A percentile compares a stretch with the other conserved stretches of the same genome.
phyloP scores from a whole-genome alignment of 2,113 vertebrate species.

The Oncorhynchus gorbuscha region DNA sequence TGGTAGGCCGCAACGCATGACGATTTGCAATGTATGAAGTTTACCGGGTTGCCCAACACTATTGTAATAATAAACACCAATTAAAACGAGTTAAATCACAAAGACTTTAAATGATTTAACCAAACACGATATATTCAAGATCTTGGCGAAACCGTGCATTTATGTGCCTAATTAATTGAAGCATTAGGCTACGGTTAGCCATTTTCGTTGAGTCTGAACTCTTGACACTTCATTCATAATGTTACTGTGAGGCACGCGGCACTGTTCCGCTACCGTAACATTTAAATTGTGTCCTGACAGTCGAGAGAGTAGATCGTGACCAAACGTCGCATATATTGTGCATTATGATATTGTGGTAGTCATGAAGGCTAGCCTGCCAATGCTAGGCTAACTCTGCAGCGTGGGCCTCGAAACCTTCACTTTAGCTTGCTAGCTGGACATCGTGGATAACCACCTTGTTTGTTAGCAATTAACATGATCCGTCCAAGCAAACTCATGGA shows the following conservation, averaged over 20 bases:
- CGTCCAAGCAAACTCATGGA: background rate
- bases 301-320: background rate
- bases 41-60: conserved; percentile 3
- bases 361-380: background rate
- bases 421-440: conserved; percentile 42
- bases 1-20: conserved; percentile 52
- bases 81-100: background rate
- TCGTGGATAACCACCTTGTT: background rate
- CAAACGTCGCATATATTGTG: conserved; percentile 22
- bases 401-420: conserved; percentile 59
- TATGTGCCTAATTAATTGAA: conserved; percentile 16
- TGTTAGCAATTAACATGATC: background rate
- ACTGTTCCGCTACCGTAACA: background rate
- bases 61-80: background rate
- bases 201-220: conserved; percentile 2
- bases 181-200: conserved; percentile 11
- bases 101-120: background rate
- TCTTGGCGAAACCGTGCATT: background rate
- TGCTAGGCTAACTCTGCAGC: conserved; percentile 15
- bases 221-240: background rate
- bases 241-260: background rate
- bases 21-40: conserved; percentile 19
- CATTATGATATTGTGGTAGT: conserved; percentile 39
- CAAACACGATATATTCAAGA: background rate
- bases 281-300: background rate